Percentiles rank a stretch among this genome's conserved stretches.
Conservation (phyloP, 2,797 vertebrate genomes). For the Falco naumanni region DNA sequence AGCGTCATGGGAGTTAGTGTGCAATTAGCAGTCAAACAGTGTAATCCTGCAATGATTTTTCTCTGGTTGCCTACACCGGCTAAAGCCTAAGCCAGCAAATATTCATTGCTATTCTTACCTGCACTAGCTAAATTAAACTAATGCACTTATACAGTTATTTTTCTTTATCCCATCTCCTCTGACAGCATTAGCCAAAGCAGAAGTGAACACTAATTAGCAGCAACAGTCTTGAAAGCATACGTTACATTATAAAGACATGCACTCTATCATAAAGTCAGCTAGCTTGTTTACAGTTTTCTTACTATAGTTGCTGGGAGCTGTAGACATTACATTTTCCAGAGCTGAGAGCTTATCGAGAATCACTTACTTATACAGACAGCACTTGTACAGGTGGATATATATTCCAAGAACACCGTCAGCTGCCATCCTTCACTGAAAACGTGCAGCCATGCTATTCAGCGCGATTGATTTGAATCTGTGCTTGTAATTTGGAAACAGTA, state of each 20-base stretch:
- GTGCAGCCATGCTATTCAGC: background rate
- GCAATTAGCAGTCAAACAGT: background rate
- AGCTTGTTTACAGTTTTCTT: background rate
- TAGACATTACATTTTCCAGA: background rate
- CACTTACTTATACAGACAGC: background rate
- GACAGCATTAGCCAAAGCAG: background rate
- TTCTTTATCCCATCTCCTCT: background rate
- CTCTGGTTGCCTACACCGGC: background rate
- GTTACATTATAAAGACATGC: background rate
- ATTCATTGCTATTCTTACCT: background rate
- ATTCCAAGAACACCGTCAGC: background rate
- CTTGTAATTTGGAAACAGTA: background rate
- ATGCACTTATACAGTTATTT: background rate
- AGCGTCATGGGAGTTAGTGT: background rate
- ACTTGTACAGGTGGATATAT: background rate
- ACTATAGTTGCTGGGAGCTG: background rate
- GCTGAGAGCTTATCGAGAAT: background rate
- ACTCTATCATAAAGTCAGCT: background rate
- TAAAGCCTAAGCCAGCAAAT: background rate
- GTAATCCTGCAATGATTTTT: background rate
- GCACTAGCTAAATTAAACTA: background rate
- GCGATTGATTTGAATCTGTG: background rate
- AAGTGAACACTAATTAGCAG: background rate
- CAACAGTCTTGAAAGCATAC: background rate
- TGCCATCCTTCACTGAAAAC: background rate